phyloP scores from a whole-genome alignment of 2,113 vertebrate genomes.

The Dipodomys spectabilis region DNA sequence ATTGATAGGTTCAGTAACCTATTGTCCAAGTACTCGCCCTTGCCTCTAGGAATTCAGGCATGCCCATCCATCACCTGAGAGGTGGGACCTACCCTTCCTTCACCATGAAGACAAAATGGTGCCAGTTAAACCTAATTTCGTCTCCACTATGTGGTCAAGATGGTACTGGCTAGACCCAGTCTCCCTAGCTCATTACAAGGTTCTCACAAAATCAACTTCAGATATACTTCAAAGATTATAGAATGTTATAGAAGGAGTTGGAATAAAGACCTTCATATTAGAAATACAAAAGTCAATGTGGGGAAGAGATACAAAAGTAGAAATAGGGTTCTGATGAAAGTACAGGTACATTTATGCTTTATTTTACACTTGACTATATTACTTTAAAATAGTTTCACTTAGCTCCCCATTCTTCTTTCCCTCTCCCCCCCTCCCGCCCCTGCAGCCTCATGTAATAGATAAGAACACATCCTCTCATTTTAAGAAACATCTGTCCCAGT shows the following conservation, averaged over 20 bases:
- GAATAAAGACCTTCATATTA: neutral
- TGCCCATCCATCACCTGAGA: too few species aligned
- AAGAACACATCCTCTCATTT: neutral
- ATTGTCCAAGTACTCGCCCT: too few species aligned
- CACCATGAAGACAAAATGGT: too few species aligned
- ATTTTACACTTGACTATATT: neutral
- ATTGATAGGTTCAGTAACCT: too few species aligned
- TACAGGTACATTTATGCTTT: neutral
- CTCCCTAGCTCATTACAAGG: neutral
- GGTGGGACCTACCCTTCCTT: too few species aligned
- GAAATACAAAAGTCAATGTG: neutral
- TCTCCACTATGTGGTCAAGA: too few species aligned
- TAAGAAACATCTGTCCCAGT: neutral
- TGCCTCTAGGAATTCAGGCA: too few species aligned
- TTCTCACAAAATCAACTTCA: neutral
- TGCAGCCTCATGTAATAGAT: too few species aligned
- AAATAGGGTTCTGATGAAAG: neutral
- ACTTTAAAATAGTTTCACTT: neutral
- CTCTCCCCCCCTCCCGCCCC: too few species aligned
- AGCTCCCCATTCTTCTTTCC: neutral
- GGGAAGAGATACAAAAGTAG: neutral
- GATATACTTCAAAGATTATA: neutral
- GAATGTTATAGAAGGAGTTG: neutral
- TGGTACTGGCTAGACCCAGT: too few species aligned
- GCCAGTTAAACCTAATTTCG: too few species aligned